Evolutionary conservation across 1,140 invertebrate species (phyloP), one percentile per base, ranked within the genome.

Genomic region (Thrips palmi): DNA sequence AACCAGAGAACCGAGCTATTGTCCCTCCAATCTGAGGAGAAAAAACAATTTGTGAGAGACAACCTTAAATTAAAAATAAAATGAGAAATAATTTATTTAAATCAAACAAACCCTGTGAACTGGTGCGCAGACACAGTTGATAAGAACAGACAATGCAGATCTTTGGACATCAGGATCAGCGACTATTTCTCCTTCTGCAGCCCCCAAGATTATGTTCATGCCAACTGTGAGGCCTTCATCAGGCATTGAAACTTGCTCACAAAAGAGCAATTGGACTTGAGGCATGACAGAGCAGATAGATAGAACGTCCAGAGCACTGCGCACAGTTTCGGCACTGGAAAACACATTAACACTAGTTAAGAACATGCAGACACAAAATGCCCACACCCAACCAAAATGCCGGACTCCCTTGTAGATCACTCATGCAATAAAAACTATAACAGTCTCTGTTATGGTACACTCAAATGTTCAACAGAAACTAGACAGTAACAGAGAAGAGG

Each of bases 81-180:
- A 33, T 41, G 5, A 39, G 33, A 7, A n/a, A 32, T 33, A 32
- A 32, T 6, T 7, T 12, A 14, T 22, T 14, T 15, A 27, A n/a
- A n/a, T n/a, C n/a, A n/a, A 38, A 53, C 56, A 60, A 62, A 84
- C 81, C 54, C 82, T 69, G 42, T 79, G 70, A 12, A 86, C 71
- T 1, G 89, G 87, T 10, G 84, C 84, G 61, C 88, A 94, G 3
- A 93, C 84, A 59, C 86, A 91, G 54, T 92, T 93, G 30, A 87
- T 79, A 19, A 96, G 66, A 7, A 89, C 77, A 46, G 77, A 71
- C 0, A 96, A 59, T 0, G 89, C 88, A 0, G 88, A 77, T 51
- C 84, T 81, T 52, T 92, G 80, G 0, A 94, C 86, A 52, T 96
- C 89, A 0, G 86, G 68, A 52, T 93, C 87, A 2, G 71, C 65